phyloP scores from a whole-genome alignment of 2,888 invertebrate genomes.

The Xylota sylvarum region DNA sequence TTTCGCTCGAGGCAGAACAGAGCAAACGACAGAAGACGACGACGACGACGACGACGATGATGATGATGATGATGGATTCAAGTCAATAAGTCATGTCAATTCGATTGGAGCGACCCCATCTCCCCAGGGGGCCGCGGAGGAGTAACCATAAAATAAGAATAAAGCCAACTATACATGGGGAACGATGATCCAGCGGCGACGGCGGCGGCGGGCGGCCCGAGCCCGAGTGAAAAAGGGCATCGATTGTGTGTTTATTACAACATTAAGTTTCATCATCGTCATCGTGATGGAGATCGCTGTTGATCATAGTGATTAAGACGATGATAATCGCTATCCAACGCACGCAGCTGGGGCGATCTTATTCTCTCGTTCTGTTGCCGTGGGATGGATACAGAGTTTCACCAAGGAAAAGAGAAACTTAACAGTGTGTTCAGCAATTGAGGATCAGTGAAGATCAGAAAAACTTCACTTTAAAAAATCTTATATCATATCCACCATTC shows the following conservation, averaged over 20 bases:
- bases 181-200: neutral
- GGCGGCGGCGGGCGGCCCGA: slow-evolving; percentile 17
- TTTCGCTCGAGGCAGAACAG: slow-evolving; percentile 1
- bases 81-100: slow-evolving; percentile 76
- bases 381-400: slow-evolving; percentile 45
- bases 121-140: slow-evolving; percentile 43
- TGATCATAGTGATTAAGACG: slow-evolving; percentile 74
- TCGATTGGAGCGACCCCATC: slow-evolving; percentile 64
- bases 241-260: slow-evolving; percentile 76
- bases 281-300: slow-evolving; percentile 69
- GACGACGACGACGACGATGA: slow-evolving; percentile 36
- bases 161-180: slow-evolving; percentile 18
- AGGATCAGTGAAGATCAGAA: neutral
- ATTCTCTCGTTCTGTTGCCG: slow-evolving; percentile 39
- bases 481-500: no score
- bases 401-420: slow-evolving; percentile 51
- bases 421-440: slow-evolving; percentile 50
- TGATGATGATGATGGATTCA: slow-evolving; percentile 71
- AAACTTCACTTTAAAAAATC: no score
- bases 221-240: slow-evolving; percentile 61
- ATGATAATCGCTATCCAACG: slow-evolving; percentile 67
- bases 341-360: slow-evolving; percentile 74
- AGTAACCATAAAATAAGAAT: slow-evolving; percentile 55
- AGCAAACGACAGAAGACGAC: slow-evolving; percentile 22
- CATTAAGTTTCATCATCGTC: slow-evolving; percentile 71